These are phyloP conservation scores for Meandrina meandrites DNA, from an alignment of 92 coral and sea anemone genomes.

Conservation along the genomic window DNA sequence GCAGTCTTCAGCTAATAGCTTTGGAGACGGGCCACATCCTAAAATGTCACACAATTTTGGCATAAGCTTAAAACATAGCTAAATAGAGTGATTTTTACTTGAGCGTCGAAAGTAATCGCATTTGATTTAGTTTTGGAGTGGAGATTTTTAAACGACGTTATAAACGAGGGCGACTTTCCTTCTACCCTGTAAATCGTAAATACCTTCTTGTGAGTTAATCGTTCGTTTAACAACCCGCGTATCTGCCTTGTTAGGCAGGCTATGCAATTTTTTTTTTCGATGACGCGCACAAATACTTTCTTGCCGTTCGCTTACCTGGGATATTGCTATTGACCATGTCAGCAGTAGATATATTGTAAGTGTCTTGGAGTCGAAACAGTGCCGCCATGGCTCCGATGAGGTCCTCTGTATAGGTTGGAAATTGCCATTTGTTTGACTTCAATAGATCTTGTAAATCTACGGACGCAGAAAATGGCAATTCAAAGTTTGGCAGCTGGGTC, in stretches of 20 bases:
- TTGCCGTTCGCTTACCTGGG: slow-evolving; percentile 61
- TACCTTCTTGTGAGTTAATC: too few species aligned
- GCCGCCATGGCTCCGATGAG: slow-evolving; percentile 84
- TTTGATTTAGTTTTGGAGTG: too few species aligned
- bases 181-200: too few species aligned
- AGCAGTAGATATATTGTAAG: slow-evolving; percentile 75
- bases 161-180: too few species aligned
- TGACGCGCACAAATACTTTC: not conserved
- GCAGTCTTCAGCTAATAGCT: slow-evolving; percentile 82
- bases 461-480: not conserved
- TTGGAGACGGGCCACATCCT: slow-evolving; percentile 28
- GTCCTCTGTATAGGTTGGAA: slow-evolving; percentile 71
- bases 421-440: slow-evolving; percentile 36
- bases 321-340: slow-evolving; percentile 72
- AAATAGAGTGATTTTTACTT: too few species aligned
- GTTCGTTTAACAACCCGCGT: too few species aligned
- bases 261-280: too few species aligned
- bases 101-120: too few species aligned
- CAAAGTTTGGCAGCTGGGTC: not conserved
- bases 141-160: too few species aligned
- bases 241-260: too few species aligned
- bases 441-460: slow-evolving; percentile 58
- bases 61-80: not conserved
- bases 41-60: not conserved
- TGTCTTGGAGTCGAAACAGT: slow-evolving; percentile 84